Evolutionary conservation across 1,140 invertebrate genomes (phyloP).

Genomic region (Habropoda laboriosa): DNA sequence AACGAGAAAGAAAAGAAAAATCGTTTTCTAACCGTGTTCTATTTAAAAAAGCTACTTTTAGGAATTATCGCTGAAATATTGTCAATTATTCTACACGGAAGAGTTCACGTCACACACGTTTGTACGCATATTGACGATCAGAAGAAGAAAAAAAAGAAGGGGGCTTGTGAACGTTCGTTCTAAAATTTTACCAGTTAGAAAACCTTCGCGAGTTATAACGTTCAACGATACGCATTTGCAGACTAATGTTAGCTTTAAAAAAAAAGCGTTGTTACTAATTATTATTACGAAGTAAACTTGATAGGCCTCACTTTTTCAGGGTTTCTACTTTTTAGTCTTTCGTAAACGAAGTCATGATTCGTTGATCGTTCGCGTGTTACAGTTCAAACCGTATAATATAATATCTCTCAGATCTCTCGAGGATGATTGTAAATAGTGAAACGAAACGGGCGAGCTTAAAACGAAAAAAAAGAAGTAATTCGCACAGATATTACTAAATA

Average conservation of each 20-base stretch:
- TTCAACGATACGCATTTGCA: constrained; percentile 31
- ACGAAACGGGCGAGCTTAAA: constrained; percentile 45
- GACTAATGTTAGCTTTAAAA: constrained; percentile 19
- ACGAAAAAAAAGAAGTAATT: constrained; percentile 8
- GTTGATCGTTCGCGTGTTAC: constrained; percentile 27
- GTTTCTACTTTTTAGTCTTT: constrained; percentile 55
- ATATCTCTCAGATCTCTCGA: constrained; percentile 5
- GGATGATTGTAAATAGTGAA: constrained; percentile 38
- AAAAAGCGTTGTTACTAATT: constrained; percentile 41
- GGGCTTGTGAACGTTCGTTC: too few species aligned
- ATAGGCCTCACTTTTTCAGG: constrained; percentile 60
- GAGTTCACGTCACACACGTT: constrained; percentile 21
- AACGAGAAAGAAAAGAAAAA: not conserved
- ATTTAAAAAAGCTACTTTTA: not conserved
- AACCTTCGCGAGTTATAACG: constrained; percentile 1
- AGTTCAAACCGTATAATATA: constrained; percentile 21
- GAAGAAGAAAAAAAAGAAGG: not conserved
- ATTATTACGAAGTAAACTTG: constrained; percentile 40
- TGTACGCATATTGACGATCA: constrained; percentile 8
- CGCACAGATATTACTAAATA: constrained; percentile 17
- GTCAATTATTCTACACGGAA: constrained; percentile 60
- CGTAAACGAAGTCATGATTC: too few species aligned
- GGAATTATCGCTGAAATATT: constrained; percentile 49
- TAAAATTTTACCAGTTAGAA: not conserved
- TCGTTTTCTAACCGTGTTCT: constrained; percentile 12